Percentiles rank a stretch among this genome's conserved stretches.
These are phyloP conservation scores for Philereme transversata DNA, from an alignment of 2,888 invertebrate genomes.

Conservation along the genomic window DNA sequence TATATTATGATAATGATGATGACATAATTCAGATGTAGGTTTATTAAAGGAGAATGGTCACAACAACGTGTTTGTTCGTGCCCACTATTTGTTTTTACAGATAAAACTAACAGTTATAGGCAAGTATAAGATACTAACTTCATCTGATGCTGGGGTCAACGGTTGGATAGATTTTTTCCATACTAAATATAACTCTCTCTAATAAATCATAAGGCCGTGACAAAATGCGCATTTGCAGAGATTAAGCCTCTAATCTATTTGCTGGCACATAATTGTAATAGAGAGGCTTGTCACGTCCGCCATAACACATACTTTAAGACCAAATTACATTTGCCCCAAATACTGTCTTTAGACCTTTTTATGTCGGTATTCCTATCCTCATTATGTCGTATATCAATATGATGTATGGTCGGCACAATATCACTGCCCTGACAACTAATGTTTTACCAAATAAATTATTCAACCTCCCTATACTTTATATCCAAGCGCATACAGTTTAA, in stretches of 20 bases:
- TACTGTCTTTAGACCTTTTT: slow-evolving; percentile 42
- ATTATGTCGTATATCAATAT: slow-evolving; percentile 58
- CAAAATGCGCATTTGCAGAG: slow-evolving; percentile 22
- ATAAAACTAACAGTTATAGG: no score
- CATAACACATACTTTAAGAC: slow-evolving; percentile 28
- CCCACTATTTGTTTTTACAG: no score
- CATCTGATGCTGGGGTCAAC: no score
- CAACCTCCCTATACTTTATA: slow-evolving; percentile 10
- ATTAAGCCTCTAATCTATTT: slow-evolving; percentile 24
- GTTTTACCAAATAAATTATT: slow-evolving; percentile 36
- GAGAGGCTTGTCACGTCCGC: slow-evolving; percentile 21
- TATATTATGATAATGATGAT: no score
- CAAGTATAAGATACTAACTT: no score
- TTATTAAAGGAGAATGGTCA: no score
- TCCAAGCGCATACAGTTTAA: slow-evolving; percentile 12
- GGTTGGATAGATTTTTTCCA: slow-evolving; percentile 8
- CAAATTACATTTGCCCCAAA: slow-evolving; percentile 35
- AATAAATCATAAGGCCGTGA: slow-evolving; percentile 24
- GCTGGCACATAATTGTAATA: slow-evolving; percentile 8
- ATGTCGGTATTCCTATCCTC: slow-evolving; percentile 50
- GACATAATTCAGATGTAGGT: no score
- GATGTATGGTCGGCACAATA: slow-evolving; percentile 51
- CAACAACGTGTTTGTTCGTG: no score
- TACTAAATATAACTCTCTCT: neutral
- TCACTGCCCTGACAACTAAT: slow-evolving; percentile 50